A percentile compares a stretch with the other conserved stretches of the same genome.
These are phyloP conservation scores for Tridacna gigas DNA, from an alignment of 2,888 invertebrate species.

Conservation along the genomic window DNA sequence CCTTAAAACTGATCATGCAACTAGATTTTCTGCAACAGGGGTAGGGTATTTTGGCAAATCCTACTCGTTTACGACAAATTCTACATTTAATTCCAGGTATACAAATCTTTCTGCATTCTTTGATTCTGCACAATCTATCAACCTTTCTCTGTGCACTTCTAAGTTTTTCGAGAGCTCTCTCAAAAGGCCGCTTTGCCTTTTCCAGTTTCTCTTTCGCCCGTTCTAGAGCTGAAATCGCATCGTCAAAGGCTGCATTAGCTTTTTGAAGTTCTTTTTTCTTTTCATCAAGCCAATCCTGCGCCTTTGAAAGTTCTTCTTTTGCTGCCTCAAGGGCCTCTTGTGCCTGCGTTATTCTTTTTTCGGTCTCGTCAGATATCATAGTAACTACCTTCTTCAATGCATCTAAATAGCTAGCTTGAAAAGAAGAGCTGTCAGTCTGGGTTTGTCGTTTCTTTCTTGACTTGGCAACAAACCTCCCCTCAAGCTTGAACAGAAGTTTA, in stretches of 20 bases:
- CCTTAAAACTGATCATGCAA: constrained; percentile 62
- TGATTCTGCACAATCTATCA: constrained; percentile 58
- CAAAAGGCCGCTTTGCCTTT: constrained; percentile 58
- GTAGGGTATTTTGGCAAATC: constrained; percentile 42
- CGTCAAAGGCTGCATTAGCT: constrained; percentile 52
- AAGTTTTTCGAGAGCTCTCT: constrained; percentile 49
- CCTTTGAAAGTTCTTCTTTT: constrained; percentile 41
- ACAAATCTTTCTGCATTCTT: constrained; percentile 52
- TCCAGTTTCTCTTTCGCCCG: constrained; percentile 60
- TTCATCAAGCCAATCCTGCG: constrained; percentile 56
- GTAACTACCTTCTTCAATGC: constrained; percentile 35
- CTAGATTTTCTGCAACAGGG: constrained; percentile 55
- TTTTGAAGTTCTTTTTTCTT: constrained; percentile 49
- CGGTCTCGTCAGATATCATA: constrained; percentile 45
- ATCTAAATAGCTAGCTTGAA: constrained; percentile 59
- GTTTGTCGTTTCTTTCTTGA: constrained; percentile 26
- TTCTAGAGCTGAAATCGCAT: constrained; percentile 45
- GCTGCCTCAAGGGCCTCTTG: constrained; percentile 45
- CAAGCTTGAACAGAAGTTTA: constrained; percentile 37
- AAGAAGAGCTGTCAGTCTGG: constrained; percentile 45
- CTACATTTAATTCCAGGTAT: constrained; percentile 57
- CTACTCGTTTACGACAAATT: constrained; percentile 39
- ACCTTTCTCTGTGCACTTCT: constrained; percentile 59
- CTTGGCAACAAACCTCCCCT: constrained; percentile 52
- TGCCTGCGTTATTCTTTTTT: constrained; percentile 46